A percentile compares a stretch with the other conserved stretches of the same genome.
phyloP scores from a whole-genome alignment of 2,113 vertebrate species.

The Perccottus glenii region DNA sequence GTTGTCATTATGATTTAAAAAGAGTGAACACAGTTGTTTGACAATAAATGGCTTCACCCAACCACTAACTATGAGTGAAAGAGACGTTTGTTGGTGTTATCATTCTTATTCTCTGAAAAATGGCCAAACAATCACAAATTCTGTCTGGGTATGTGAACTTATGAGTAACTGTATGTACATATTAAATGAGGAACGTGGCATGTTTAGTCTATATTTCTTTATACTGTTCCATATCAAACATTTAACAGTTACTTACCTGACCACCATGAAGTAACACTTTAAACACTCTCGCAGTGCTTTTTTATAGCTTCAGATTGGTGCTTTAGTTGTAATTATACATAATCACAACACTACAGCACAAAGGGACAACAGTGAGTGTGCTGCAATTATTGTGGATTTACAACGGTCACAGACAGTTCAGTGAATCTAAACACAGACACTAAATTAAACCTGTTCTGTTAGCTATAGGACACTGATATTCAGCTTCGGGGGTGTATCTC shows the following conservation, averaged over 20 bases:
- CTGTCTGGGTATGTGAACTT: too few relatives aligned
- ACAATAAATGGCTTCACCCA: too few relatives aligned
- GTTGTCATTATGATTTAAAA: too few relatives aligned
- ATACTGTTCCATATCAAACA: neutral
- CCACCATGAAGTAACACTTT: neutral
- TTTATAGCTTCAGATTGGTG: neutral
- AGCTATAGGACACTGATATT: neutral
- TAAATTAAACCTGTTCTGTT: slow-evolving; percentile 16
- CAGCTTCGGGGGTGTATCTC: neutral
- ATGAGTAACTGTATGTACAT: too few relatives aligned
- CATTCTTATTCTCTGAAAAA: too few relatives aligned
- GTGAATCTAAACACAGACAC: neutral
- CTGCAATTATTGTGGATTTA: neutral
- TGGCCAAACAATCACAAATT: too few relatives aligned
- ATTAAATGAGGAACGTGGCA: neutral
- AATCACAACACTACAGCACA: neutral
- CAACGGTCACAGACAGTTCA: neutral
- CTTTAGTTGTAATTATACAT: slow-evolving; percentile 2
- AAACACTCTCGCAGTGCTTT: too few relatives aligned
- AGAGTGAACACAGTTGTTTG: too few relatives aligned
- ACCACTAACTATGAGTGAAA: too few relatives aligned
- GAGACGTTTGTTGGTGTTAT: too few relatives aligned
- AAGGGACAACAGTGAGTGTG: neutral
- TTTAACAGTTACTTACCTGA: neutral
- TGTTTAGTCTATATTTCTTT: neutral